Evolutionary conservation across 2,113 vertebrate species (phyloP).

Genomic region (Rhea americana): DNA sequence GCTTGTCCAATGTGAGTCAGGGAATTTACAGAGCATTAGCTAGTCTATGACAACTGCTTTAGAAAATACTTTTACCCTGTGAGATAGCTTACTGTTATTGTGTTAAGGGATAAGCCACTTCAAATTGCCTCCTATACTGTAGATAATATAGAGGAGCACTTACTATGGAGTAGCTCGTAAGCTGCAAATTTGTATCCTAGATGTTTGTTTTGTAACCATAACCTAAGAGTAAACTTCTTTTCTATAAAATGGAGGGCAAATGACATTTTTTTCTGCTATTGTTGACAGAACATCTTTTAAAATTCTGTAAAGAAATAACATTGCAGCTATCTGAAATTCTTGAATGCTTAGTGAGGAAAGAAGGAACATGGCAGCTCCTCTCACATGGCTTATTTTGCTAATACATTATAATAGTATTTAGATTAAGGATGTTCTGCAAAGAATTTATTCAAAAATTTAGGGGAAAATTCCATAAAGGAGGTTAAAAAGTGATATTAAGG

Average conservation of each 20-base stretch:
- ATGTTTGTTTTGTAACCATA: neutral
- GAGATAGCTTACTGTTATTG: neutral
- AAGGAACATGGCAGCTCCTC: neutral
- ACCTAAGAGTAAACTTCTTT: neutral
- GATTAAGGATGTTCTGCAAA: neutral
- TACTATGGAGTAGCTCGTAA: neutral
- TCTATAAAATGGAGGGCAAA: neutral
- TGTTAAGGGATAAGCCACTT: neutral
- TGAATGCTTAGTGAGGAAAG: fast-evolving
- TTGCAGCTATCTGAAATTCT: neutral
- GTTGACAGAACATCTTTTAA: neutral
- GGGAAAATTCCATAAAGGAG: neutral
- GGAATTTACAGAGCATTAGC: neutral
- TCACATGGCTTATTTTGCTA: neutral
- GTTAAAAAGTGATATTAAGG: neutral
- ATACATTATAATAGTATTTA: neutral
- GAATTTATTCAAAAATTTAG: neutral
- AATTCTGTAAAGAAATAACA: neutral
- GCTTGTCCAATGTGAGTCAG: fast-evolving
- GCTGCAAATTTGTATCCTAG: neutral
- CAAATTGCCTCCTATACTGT: neutral
- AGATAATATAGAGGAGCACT: neutral
- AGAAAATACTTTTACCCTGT: neutral
- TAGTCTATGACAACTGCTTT: neutral
- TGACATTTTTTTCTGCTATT: neutral